phyloP scores from a whole-genome alignment of 1,140 invertebrate genomes.

The Ceratina calcarata region DNA sequence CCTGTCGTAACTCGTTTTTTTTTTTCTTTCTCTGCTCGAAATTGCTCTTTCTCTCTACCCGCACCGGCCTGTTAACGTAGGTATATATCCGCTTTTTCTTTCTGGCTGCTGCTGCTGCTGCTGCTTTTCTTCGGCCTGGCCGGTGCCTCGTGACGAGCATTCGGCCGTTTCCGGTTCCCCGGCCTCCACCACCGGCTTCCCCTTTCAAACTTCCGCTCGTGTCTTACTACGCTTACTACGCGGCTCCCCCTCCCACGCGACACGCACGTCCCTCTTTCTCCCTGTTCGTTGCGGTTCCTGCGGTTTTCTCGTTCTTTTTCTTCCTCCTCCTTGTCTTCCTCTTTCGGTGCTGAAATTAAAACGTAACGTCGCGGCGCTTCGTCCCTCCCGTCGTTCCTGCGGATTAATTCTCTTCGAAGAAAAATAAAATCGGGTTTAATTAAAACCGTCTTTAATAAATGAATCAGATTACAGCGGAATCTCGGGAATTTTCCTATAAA shows the following conservation, averaged over 20 bases:
- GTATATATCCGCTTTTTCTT: conserved; percentile 19
- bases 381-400: background rate
- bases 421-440: no score
- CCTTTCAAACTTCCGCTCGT: conserved; percentile 72
- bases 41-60: conserved; percentile 11
- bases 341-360: conserved; percentile 33
- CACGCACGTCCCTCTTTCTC: conserved; percentile 13
- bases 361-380: conserved; percentile 12
- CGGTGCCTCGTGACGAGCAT: conserved; percentile 65
- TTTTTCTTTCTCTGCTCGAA: conserved; percentile 45
- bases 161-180: conserved; percentile 70
- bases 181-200: conserved; percentile 62
- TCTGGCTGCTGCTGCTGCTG: conserved; percentile 27
- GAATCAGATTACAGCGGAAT: no score
- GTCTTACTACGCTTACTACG: conserved; percentile 74
- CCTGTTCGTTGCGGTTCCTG: background rate
- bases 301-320: background rate
- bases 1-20: conserved; percentile 23
- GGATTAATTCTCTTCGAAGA: no score
- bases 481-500: no score
- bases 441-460: no score
- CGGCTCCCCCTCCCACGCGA: conserved; percentile 45
- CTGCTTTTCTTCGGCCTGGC: conserved; percentile 23
- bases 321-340: background rate
- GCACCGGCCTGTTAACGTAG: conserved; percentile 3